These are phyloP conservation scores for Mugil cephalus DNA, from an alignment of 2,113 vertebrate genomes.

Conservation along the genomic window DNA sequence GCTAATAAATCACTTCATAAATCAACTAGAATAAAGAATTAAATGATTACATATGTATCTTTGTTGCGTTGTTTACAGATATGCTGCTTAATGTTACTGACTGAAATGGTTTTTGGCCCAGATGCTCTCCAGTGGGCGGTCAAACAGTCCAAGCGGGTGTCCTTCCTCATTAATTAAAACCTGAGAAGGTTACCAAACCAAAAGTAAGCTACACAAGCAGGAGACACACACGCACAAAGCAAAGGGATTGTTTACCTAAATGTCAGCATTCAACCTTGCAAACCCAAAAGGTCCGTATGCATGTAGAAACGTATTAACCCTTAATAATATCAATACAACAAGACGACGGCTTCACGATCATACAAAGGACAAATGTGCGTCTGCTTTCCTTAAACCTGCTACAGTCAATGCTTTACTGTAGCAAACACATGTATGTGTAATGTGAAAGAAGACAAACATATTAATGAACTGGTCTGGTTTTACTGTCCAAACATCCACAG, in stretches of 20 bases:
- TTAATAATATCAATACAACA: background rate
- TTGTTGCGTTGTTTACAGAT: background rate
- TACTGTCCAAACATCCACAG: no score
- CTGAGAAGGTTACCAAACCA: conserved; percentile 4
- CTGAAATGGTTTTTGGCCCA: conserved; percentile 4
- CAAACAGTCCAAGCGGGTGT: conserved; percentile 8
- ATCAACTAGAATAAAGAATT: background rate
- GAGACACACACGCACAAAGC: conserved; percentile 2
- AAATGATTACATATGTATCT: background rate
- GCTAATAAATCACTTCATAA: conserved; percentile 17
- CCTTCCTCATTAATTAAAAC: conserved; percentile 31
- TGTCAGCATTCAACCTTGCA: conserved; percentile 3
- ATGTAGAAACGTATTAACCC: background rate
- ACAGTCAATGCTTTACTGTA: no score
- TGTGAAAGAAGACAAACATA: no score
- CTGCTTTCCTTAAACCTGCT: no score
- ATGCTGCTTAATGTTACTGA: background rate
- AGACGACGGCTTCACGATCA: background rate
- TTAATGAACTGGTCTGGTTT: no score
- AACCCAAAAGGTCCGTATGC: background rate
- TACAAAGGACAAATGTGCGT: background rate
- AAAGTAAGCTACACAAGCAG: background rate
- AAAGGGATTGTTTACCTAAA: background rate
- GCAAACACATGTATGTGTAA: no score
- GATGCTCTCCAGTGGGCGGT: conserved; percentile 6